Conservation (phyloP, 1,140 invertebrate genomes). For the Lordiphosa stackelbergi region DNA sequence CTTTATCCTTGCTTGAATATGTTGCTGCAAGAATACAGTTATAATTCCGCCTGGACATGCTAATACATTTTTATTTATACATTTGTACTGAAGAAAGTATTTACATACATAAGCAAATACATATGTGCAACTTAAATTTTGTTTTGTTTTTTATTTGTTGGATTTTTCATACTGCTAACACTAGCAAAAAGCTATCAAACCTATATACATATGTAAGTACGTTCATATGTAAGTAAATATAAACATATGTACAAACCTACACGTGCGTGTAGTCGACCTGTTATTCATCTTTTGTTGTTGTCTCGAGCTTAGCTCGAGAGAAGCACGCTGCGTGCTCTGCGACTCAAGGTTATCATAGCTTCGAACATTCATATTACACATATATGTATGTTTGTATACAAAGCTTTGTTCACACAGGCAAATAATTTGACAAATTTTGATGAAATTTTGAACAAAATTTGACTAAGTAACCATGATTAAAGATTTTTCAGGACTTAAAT, state of each 20-base stretch:
- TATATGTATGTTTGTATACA: neutral
- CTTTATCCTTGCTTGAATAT: too few relatives aligned
- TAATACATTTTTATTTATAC: too few relatives aligned
- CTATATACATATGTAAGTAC: slow-evolving; percentile 5
- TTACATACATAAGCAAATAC: neutral
- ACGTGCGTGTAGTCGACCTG: slow-evolving; percentile 1
- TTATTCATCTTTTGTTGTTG: slow-evolving; percentile 12
- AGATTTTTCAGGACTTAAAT: too few relatives aligned
- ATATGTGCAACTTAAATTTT: slow-evolving; percentile 1
- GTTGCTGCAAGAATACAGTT: too few relatives aligned
- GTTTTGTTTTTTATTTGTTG: neutral
- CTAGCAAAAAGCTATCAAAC: neutral
- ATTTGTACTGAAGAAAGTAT: too few relatives aligned
- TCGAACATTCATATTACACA: neutral
- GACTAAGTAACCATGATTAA: too few relatives aligned
- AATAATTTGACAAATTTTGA: too few relatives aligned
- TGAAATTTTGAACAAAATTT: too few relatives aligned
- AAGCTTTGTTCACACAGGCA: too few relatives aligned
- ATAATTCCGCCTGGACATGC: too few relatives aligned
- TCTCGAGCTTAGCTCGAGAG: slow-evolving; percentile 5
- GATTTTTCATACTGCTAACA: neutral
- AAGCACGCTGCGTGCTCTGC: slow-evolving; percentile 1
- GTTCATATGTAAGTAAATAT: neutral
- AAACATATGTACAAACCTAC: slow-evolving; percentile 1
- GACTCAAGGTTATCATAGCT: slow-evolving; percentile 7